Percentiles rank a stretch among this genome's conserved stretches.
Conservation (phyloP, 2,888 invertebrate species). For the Drosophila yooni region DNA sequence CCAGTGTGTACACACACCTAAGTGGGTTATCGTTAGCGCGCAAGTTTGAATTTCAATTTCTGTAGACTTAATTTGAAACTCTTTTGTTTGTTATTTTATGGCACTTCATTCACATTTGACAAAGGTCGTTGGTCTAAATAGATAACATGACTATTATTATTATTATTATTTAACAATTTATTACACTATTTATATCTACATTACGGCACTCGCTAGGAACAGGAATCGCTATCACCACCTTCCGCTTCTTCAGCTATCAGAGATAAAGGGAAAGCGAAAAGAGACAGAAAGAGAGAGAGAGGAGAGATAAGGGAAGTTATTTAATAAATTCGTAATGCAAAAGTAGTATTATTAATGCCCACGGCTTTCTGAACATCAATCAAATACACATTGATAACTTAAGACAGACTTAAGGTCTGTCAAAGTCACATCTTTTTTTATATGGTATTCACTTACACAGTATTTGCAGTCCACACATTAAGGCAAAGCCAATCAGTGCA, state of each 20-base stretch:
- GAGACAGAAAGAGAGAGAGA: conserved; percentile 10
- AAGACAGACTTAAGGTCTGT: conserved; percentile 18
- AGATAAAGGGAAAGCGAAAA: conserved; percentile 7
- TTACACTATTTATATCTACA: conserved; percentile 13
- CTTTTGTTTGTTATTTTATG: background rate
- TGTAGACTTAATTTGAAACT: background rate
- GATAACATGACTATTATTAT: background rate
- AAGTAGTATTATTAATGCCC: conserved; percentile 4
- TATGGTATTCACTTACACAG: conserved; percentile 73
- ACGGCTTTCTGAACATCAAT: conserved; percentile 30
- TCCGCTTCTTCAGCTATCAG: conserved; percentile 69
- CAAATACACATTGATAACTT: conserved; percentile 20
- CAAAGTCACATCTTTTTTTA: conserved; percentile 23
- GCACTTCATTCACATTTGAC: conserved; percentile 16
- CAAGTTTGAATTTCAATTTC: conserved; percentile 5
- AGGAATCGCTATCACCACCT: conserved; percentile 59
- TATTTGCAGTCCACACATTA: conserved; percentile 90
- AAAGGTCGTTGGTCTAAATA: background rate
- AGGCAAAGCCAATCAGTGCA: conserved; percentile 88
- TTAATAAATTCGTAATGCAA: conserved; percentile 12
- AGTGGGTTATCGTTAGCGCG: background rate
- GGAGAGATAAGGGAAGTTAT: conserved; percentile 7
- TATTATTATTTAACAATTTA: conserved; percentile 5
- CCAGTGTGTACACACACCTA: conserved; percentile 40
- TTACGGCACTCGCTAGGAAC: conserved; percentile 33